phyloP scores from a whole-genome alignment of 1,140 invertebrate species.

The Drosophila melanica region DNA sequence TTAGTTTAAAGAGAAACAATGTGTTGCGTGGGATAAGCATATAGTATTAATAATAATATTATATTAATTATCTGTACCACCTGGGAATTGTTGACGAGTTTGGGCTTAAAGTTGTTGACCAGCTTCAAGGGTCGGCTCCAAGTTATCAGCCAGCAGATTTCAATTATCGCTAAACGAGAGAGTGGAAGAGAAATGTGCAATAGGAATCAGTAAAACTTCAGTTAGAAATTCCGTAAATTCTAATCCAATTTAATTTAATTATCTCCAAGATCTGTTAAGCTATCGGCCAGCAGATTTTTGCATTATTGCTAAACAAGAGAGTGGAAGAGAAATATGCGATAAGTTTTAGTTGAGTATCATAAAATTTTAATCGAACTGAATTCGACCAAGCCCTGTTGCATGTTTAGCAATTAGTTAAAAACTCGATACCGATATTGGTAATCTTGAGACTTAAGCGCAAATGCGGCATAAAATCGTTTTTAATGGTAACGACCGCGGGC shows the following conservation, averaged over 20 bases:
- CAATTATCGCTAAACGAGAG: too few relatives aligned
- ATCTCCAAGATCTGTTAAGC: too few relatives aligned
- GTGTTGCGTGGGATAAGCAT: constrained; percentile 4
- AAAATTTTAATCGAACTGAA: constrained; percentile 25
- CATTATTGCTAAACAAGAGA: constrained; percentile 61
- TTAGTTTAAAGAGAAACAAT: constrained; percentile 9
- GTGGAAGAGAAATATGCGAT: constrained; percentile 8
- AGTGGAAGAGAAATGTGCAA: too few relatives aligned
- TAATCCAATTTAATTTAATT: too few relatives aligned
- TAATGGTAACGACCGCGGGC: constrained; percentile 43
- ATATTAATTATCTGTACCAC: constrained; percentile 4
- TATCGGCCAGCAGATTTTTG: constrained; percentile 23
- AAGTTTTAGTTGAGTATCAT: constrained; percentile 31
- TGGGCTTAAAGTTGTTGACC: background rate
- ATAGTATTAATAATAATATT: too few relatives aligned
- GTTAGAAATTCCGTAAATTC: too few relatives aligned
- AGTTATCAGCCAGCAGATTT: too few relatives aligned
- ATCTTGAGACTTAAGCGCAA: constrained; percentile 51
- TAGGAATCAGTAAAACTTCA: too few relatives aligned
- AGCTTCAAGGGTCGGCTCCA: too few relatives aligned
- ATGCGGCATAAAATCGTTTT: constrained; percentile 56
- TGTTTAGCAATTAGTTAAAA: constrained; percentile 44
- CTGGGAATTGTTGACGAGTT: background rate
- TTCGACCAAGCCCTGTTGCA: background rate
- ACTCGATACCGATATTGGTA: constrained; percentile 54